These are phyloP conservation scores for Heterotilapia buettikoferi DNA, from an alignment of 2,113 vertebrate genomes.

Conservation along the genomic window DNA sequence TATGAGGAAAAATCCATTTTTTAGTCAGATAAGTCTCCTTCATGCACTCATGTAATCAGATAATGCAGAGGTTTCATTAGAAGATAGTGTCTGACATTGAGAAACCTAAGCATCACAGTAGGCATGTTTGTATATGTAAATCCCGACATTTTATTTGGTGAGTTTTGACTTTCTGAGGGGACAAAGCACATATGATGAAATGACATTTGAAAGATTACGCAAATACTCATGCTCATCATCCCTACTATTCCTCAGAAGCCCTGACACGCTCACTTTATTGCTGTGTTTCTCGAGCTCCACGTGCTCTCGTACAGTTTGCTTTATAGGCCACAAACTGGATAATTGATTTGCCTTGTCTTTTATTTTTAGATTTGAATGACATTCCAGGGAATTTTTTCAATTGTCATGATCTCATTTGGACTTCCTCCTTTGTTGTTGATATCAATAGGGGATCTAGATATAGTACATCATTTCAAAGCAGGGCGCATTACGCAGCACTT, in stretches of 20 bases:
- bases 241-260: slow-evolving; percentile 2
- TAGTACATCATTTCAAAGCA: slow-evolving; percentile 7
- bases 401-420: slow-evolving; percentile 64
- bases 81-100: slow-evolving; percentile 13
- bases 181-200: slow-evolving; percentile 13
- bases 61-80: background rate
- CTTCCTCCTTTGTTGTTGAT: slow-evolving; percentile 29
- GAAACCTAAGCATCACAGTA: background rate
- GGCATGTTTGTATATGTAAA: slow-evolving; percentile 38
- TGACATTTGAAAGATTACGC: slow-evolving; percentile 25
- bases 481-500: slow-evolving; percentile 59
- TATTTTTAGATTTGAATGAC: slow-evolving; percentile 72
- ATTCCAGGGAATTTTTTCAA: slow-evolving; percentile 66
- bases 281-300: background rate
- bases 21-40: background rate
- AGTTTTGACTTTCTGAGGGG: slow-evolving; percentile 28
- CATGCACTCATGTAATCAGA: background rate
- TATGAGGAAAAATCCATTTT: background rate
- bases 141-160: background rate
- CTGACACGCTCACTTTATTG: slow-evolving; percentile 4
- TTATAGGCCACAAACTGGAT: slow-evolving; percentile 35
- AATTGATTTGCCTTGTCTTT: slow-evolving; percentile 47
- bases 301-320: slow-evolving; percentile 7
- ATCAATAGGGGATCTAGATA: slow-evolving; percentile 22
- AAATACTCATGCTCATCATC: slow-evolving; percentile 9